Base-by-base conservation (phyloP, 2,888 invertebrate species). In the Lasioglossum figueresi region DNA sequence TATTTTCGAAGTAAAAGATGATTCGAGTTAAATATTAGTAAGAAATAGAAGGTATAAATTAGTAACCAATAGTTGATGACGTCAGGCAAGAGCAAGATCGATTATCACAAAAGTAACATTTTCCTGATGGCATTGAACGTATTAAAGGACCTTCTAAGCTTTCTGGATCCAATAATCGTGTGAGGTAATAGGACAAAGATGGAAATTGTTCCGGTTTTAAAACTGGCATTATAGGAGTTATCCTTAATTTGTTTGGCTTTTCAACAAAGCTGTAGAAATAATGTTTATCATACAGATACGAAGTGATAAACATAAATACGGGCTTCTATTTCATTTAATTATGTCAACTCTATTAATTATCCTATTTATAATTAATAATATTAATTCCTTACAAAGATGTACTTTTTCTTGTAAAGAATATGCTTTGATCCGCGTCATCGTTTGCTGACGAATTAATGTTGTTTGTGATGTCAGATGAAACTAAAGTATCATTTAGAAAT, bases 401-500 rank as follows among this genome's bases (percentile, higher is more conserved):
- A 2, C 8, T 12, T 73, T 75, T 40, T 70, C 48, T 40, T 1
- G 0, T 23, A 52, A 0, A 14, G 68, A 71, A 12, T 4, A 56
- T 23, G 27, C 37, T 34, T 66, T 71, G 59, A 14, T 19, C 0
- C 34, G 14, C 82, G 94, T 95, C 73, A 95, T 94, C 80, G 94
- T 93, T 85, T 95, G 95, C 76, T 91, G 85, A 80, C 85, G 94
- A 37, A 85, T 78, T 66, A 86, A 56, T 76, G 85, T 45, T 68
- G 31, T 93, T 84, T 59, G 80, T 87, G 8, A 90, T 86, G 12
- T 82, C 79, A n/a, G 89, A 82, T 76, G 95, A 89, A 19, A 91
- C 88, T 6, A 96, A 94, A 91, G 96, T 96, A 90, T 96, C 96
- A 76, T 96, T 95, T 52, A 93, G 86, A 92, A 96, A 97, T 48